Evolutionary conservation across 2,888 invertebrate species (phyloP).

Genomic region (Pristionchus entomophagus): DNA sequence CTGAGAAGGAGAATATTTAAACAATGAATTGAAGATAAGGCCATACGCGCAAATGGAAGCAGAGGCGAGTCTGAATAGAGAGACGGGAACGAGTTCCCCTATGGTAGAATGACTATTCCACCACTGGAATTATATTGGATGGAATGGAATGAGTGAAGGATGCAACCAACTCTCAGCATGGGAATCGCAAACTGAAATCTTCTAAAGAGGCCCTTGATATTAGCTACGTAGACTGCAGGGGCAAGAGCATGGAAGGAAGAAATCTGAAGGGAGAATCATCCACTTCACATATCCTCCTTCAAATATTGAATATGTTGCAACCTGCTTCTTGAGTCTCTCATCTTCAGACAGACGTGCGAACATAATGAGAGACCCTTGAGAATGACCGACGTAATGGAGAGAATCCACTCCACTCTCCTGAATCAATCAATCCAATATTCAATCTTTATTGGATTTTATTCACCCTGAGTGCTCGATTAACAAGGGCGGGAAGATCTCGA

Average conservation of each 20-base stretch:
- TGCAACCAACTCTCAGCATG: not conserved
- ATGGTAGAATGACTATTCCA: slow-evolving; percentile 23
- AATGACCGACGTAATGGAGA: slow-evolving; percentile 88
- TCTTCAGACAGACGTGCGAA: slow-evolving; percentile 59
- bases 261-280: slow-evolving; percentile 51
- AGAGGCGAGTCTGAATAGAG: slow-evolving; percentile 20
- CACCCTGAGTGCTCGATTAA: slow-evolving; percentile 83
- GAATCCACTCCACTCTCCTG: slow-evolving; percentile 80
- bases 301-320: not conserved
- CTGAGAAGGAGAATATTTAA: not conserved
- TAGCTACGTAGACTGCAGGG: slow-evolving; percentile 66
- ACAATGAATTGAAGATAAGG: not conserved
- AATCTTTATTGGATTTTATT: not conserved
- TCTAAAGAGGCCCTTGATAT: slow-evolving; percentile 63
- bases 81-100: slow-evolving; percentile 15
- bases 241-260: slow-evolving; percentile 66
- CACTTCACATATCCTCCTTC: not conserved
- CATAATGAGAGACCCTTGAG: slow-evolving; percentile 80
- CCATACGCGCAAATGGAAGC: slow-evolving; percentile 24
- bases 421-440: not conserved
- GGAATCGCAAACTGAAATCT: slow-evolving; percentile 28
- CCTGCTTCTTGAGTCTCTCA: slow-evolving; percentile 1
- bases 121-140: not conserved
- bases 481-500: slow-evolving; percentile 87
- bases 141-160: not conserved